Conservation (phyloP, 2,113 vertebrate species). For the Myotis davidii region DNA sequence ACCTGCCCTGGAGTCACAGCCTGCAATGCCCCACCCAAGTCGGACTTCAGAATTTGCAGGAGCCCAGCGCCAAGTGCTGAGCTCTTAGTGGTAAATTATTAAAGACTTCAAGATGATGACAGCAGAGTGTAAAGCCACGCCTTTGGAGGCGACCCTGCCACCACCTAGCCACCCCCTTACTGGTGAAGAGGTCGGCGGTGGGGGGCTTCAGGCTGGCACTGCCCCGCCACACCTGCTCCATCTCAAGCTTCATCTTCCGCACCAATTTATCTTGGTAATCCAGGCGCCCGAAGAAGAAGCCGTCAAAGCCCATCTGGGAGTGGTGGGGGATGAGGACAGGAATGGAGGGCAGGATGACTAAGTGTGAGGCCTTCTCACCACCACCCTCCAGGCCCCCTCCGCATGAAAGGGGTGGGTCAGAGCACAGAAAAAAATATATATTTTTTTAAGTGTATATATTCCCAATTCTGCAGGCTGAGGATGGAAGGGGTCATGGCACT, state of each 20-base stretch:
- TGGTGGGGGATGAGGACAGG: neutral
- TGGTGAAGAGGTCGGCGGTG: conserved; percentile 90
- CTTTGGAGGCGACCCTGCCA: neutral
- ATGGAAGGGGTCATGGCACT: neutral
- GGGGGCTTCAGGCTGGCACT: conserved; percentile 88
- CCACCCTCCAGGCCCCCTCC: neutral
- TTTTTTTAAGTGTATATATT: too few species aligned
- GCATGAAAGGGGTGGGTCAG: neutral
- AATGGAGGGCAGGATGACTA: neutral
- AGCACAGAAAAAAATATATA: neutral
- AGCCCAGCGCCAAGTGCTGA: neutral
- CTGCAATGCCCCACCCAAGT: neutral
- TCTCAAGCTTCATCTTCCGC: conserved; percentile 79
- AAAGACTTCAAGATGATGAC: neutral
- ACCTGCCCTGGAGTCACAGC: neutral
- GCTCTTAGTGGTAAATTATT: neutral
- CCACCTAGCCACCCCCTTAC: conserved; percentile 76
- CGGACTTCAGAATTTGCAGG: neutral
- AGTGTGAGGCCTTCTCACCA: neutral
- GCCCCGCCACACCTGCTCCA: conserved; percentile 94
- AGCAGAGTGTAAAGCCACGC: neutral
- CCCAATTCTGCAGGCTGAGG: neutral
- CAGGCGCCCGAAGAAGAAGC: conserved; percentile 93
- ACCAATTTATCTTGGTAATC: conserved; percentile 91
- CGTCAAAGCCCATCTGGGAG: conserved; percentile 93